Conservation (phyloP, 2,113 vertebrate genomes). For the Pollachius pollachius region DNA sequence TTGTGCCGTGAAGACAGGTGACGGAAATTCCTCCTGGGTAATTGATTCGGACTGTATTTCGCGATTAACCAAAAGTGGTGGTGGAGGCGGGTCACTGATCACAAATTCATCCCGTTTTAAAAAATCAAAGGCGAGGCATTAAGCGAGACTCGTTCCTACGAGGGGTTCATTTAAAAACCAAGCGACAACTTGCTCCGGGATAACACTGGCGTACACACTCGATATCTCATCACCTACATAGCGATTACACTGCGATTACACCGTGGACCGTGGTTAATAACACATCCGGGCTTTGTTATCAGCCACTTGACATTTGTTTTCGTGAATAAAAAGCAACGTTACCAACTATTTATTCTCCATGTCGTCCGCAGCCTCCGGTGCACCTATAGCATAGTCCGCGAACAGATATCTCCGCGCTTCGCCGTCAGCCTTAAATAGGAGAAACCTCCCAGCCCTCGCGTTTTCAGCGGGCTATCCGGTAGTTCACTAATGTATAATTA, state of each 20-base stretch:
- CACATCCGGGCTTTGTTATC: neutral
- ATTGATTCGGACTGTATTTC: no score
- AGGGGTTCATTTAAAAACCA: no score
- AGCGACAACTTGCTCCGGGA: slow-evolving; percentile 51
- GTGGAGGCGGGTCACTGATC: no score
- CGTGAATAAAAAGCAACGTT: slow-evolving; percentile 49
- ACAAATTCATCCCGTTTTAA: no score
- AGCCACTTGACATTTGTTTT: slow-evolving; percentile 29
- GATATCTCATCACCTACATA: neutral
- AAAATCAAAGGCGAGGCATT: no score
- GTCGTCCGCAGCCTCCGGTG: slow-evolving; percentile 56
- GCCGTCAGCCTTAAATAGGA: slow-evolving; percentile 36
- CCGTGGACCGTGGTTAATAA: neutral
- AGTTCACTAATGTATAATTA: slow-evolving; percentile 9
- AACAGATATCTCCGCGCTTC: slow-evolving; percentile 27
- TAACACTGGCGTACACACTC: slow-evolving; percentile 18
- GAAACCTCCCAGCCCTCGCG: slow-evolving; percentile 35
- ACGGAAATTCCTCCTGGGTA: no score
- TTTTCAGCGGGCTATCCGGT: slow-evolving; percentile 19
- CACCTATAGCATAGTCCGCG: slow-evolving; percentile 31
- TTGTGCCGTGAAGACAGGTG: no score
- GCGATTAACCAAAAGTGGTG: no score
- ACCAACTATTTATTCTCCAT: slow-evolving; percentile 69
- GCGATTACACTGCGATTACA: neutral
- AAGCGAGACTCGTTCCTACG: no score